These are phyloP conservation scores for Drosophila cognata DNA, from an alignment of 2,888 invertebrate species.

Conservation along the genomic window DNA sequence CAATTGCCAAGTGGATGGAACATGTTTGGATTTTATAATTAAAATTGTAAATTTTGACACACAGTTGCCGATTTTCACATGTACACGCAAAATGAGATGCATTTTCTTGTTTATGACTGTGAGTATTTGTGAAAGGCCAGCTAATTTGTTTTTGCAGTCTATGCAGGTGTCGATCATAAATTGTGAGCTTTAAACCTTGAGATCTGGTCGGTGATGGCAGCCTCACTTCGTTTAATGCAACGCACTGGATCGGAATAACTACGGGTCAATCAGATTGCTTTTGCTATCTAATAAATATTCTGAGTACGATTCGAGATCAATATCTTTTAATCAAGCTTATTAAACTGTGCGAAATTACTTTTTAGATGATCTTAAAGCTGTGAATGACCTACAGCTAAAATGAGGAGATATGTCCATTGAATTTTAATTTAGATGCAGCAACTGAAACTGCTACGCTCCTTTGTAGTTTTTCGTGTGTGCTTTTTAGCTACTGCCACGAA, in stretches of 20 bases:
- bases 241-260: not conserved
- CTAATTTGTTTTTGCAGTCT: conserved; percentile 3
- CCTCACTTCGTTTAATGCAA: not conserved
- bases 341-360: not conserved
- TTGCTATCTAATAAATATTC: not conserved
- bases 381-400: not conserved
- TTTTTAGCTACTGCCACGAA: not conserved
- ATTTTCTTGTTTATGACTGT: not conserved
- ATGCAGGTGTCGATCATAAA: conserved; percentile 32
- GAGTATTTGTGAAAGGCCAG: not conserved
- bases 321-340: not conserved
- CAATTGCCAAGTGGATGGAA: conserved; percentile 10
- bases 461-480: not conserved
- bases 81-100: conserved; percentile 13
- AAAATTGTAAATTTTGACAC: conserved; percentile 20
- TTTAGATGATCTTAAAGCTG: not conserved
- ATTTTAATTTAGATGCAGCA: not conserved
- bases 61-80: conserved; percentile 20
- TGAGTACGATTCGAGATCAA: not conserved
- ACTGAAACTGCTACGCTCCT: not conserved
- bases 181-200: conserved; percentile 10
- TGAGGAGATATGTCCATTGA: not conserved
- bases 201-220: not conserved
- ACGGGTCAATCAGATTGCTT: not conserved
- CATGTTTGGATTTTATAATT: conserved; percentile 25